These are phyloP conservation scores for Leptura quadrifasciata DNA, from an alignment of 2,888 invertebrate genomes.

Conservation along the genomic window DNA sequence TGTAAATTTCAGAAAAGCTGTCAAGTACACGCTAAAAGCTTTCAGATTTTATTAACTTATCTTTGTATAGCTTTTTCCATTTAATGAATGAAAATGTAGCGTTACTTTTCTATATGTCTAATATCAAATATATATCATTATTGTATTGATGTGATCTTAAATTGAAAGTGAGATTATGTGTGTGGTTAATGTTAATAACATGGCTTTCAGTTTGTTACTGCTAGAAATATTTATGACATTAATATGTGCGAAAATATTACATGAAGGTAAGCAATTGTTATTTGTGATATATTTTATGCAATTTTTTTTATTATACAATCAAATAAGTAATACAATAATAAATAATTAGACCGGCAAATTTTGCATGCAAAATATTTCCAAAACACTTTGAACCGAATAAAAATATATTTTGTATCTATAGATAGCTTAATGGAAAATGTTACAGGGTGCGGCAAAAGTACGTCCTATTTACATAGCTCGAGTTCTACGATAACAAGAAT, in stretches of 20 bases:
- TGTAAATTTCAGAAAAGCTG: slow-evolving; percentile 38
- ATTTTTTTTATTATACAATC: not conserved
- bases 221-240: slow-evolving; percentile 42
- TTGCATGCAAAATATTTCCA: too few species aligned
- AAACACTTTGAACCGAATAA: too few species aligned
- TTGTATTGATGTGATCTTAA: slow-evolving; percentile 40
- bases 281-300: not conserved
- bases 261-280: slow-evolving; percentile 44
- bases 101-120: slow-evolving; percentile 31
- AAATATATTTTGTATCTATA: too few species aligned
- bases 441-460: too few species aligned
- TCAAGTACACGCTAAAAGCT: slow-evolving; percentile 42
- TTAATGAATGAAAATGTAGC: slow-evolving; percentile 13
- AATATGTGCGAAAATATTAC: slow-evolving; percentile 45
- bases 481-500: too few species aligned
- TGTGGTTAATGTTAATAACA: slow-evolving; percentile 42
- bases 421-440: too few species aligned
- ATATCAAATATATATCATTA: slow-evolving; percentile 22
- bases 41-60: slow-evolving; percentile 12
- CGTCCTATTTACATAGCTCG: too few species aligned
- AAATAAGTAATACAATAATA: not conserved
- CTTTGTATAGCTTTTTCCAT: not conserved
- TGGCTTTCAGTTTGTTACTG: slow-evolving; percentile 41
- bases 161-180: slow-evolving; percentile 43
- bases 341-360: too few species aligned